A percentile compares a stretch with the other conserved stretches of the same genome.
phyloP scores from a whole-genome alignment of 2,888 invertebrate genomes.

The Melanargia galathea region DNA sequence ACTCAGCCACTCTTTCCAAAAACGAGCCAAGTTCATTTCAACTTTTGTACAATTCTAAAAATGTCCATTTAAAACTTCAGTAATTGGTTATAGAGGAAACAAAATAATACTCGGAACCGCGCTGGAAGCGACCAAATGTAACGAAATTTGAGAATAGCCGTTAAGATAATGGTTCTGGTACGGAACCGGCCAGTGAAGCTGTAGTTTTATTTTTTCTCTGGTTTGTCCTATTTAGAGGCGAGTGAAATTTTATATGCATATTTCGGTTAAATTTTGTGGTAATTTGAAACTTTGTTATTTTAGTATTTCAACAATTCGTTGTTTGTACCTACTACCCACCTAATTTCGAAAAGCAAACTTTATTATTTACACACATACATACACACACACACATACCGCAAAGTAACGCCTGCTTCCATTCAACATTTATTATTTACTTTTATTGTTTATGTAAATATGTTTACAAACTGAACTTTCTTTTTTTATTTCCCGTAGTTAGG shows the following conservation, averaged over 20 bases:
- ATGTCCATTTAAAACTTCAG: conserved; percentile 53
- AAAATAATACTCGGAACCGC: conserved; percentile 51
- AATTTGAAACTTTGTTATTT: not conserved
- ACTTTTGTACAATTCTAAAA: conserved; percentile 40
- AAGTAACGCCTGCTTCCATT: too few species aligned
- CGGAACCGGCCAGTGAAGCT: conserved; percentile 19
- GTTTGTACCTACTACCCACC: not conserved
- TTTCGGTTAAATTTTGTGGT: conserved; percentile 14
- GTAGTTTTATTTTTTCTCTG: conserved; percentile 24
- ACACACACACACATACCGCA: too few species aligned
- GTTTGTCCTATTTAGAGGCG: conserved; percentile 21
- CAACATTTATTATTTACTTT: too few species aligned
- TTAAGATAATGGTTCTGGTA: conserved; percentile 36
- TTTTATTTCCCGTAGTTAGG: too few species aligned
- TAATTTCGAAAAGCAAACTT: not conserved
- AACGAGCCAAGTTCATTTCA: conserved; percentile 5
- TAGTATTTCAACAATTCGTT: not conserved
- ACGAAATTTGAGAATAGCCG: conserved; percentile 39
- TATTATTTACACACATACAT: not conserved
- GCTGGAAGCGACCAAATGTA: conserved; percentile 32
- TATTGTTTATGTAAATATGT: too few species aligned
- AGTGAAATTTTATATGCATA: conserved; percentile 25
- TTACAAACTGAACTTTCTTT: too few species aligned
- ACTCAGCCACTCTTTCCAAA: conserved; percentile 2
- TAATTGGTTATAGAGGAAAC: conserved; percentile 49